Conservation (phyloP, 2,113 vertebrate genomes). For the Prunella himalayana region DNA sequence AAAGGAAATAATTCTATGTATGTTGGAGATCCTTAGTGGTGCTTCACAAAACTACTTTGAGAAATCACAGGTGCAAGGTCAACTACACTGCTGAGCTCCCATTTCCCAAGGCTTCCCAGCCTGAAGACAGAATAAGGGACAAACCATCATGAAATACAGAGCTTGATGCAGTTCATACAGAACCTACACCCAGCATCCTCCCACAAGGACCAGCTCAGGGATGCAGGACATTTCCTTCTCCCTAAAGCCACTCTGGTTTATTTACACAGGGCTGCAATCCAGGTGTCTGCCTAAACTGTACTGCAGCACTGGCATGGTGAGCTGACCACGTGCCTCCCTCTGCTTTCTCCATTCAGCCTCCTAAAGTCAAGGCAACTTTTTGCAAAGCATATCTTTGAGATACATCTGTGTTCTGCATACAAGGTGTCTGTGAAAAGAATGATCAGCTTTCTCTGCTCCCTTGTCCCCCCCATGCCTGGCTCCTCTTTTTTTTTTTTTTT, state of each 20-base stretch:
- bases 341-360: neutral
- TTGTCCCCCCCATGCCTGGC: accelerated
- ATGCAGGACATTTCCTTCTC: neutral
- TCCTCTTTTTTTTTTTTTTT: neutral
- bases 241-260: neutral
- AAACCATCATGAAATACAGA: neutral
- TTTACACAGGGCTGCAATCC: neutral
- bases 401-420: neutral
- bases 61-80: neutral
- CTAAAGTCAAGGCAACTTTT: neutral
- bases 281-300: too few species aligned
- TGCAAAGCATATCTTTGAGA: neutral
- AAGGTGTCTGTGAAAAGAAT: neutral
- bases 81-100: neutral
- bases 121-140: neutral
- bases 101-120: neutral
- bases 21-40: neutral
- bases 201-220: neutral
- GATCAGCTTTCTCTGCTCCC: neutral
- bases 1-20: neutral
- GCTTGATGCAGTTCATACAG: neutral
- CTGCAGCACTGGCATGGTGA: neutral
- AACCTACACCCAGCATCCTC: neutral
- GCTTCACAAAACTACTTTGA: neutral
- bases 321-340: neutral